Percentiles rank a stretch among this genome's conserved stretches.
phyloP scores from a whole-genome alignment of 2,888 invertebrate species.

The Torymus aiolomorphi region DNA sequence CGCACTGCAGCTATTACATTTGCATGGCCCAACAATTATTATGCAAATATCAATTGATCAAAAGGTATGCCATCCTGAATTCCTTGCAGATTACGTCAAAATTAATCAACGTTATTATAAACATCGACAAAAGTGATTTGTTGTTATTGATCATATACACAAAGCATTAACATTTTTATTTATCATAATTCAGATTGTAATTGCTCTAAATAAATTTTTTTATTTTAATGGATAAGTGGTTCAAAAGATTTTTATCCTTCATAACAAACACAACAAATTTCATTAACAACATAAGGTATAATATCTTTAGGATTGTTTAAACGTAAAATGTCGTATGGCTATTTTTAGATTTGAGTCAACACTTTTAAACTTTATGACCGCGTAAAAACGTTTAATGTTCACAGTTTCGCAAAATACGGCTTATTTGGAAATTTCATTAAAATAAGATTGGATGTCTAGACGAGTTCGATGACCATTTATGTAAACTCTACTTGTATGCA shows the following conservation, averaged over 20 bases:
- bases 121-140: not conserved
- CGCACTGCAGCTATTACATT: constrained; percentile 27
- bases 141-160: too few relatives aligned
- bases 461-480: constrained; percentile 32
- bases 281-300: too few relatives aligned
- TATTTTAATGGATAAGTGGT: too few relatives aligned
- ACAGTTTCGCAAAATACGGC: not conserved
- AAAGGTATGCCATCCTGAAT: constrained; percentile 39
- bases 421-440: not conserved
- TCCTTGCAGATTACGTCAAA: constrained; percentile 23
- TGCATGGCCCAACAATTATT: constrained; percentile 41
- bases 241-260: too few relatives aligned
- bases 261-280: too few relatives aligned
- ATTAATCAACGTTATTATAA: not conserved
- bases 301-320: not conserved
- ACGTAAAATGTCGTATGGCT: not conserved
- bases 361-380: not conserved
- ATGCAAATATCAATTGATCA: constrained; percentile 43
- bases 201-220: too few relatives aligned
- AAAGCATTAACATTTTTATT: too few relatives aligned
- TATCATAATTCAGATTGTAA: too few relatives aligned
- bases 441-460: constrained; percentile 13
- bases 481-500: constrained; percentile 8
- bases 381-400: not conserved
- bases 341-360: not conserved